A percentile compares a stretch with the other conserved stretches of the same genome.
phyloP scores from a whole-genome alignment of 2,113 vertebrate genomes.

The Athene cunicularia region DNA sequence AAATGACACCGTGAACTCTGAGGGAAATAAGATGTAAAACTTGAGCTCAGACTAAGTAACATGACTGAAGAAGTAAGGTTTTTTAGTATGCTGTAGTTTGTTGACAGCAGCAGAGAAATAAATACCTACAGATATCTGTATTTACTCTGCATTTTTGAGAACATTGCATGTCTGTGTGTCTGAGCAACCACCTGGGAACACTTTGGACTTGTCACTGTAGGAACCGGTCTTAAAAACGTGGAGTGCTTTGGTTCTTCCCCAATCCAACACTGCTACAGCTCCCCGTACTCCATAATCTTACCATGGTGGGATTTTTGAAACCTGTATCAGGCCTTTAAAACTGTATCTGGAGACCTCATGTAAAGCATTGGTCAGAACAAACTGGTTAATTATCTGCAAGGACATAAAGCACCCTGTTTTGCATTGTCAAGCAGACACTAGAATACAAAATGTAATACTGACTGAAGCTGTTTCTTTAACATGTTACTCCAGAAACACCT shows the following conservation, averaged over 20 bases:
- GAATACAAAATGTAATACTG: neutral
- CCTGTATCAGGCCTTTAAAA: neutral
- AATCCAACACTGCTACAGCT: neutral
- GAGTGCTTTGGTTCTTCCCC: neutral
- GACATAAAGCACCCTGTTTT: neutral
- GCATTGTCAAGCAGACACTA: neutral
- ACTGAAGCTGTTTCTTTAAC: neutral
- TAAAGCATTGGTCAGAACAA: neutral
- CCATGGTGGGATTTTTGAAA: neutral
- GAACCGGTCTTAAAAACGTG: fast-evolving
- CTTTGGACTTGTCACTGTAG: neutral
- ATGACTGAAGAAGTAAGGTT: neutral
- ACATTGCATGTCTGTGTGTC: neutral
- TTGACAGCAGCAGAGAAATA: neutral
- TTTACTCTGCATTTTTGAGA: neutral
- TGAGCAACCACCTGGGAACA: neutral
- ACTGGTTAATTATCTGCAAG: neutral
- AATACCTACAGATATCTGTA: neutral
- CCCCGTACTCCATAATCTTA: neutral
- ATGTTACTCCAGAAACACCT: neutral
- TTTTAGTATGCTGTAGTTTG: neutral
- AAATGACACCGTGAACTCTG: neutral
- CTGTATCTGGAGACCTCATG: neutral
- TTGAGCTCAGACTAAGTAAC: neutral
- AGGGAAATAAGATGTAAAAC: neutral